Evolutionary conservation across 2,888 invertebrate genomes (phyloP), one percentile per base, ranked within the genome.

Genomic region (Rapana venosa): DNA sequence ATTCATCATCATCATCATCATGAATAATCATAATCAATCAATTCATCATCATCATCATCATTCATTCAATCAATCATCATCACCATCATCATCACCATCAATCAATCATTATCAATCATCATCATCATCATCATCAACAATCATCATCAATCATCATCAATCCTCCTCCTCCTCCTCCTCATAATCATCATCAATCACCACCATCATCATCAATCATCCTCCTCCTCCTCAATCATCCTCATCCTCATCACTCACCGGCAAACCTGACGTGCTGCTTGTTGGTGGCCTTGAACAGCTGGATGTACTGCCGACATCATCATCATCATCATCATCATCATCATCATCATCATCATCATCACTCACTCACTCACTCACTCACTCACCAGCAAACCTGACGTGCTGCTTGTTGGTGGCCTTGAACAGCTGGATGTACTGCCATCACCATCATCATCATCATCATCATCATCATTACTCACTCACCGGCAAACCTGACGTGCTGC

Each of bases 371-470:
- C n/a, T 79, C 79, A 79, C 22, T 22, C 8, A 15, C 79, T 56
- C 58, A 56, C 58, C 58, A 0, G 58, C 58, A 47, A 56, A 32
- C 26, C 99, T 98, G 79, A 99, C 99, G 96, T 99, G 99, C 93
- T 99, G 97, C 96, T 99, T 99, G 96, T 99, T 99, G 96, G 99
- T 99, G 86, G 99, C 98, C 95, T 99, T 97, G 97, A 99, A 99
- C 95, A 99, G 98, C 97, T 99, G 99, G 93, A 99, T 98, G 96
- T 99, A 99, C 96, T 99, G 99, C 47, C 98, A 79, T 79, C 79
- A 79, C 22, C 79, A 79, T 79, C 79, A 79, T 79, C 79, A 79
- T 79, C 79, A 32, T 32, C 79, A 61, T 61, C 61, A 61, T 61
- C 61, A 61, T 61, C 61, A 61, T 61, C 61, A 61, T 61, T 61